Evolutionary conservation across 2,797 vertebrate genomes (phyloP).

Genomic region (Peromyscus attwateri): DNA sequence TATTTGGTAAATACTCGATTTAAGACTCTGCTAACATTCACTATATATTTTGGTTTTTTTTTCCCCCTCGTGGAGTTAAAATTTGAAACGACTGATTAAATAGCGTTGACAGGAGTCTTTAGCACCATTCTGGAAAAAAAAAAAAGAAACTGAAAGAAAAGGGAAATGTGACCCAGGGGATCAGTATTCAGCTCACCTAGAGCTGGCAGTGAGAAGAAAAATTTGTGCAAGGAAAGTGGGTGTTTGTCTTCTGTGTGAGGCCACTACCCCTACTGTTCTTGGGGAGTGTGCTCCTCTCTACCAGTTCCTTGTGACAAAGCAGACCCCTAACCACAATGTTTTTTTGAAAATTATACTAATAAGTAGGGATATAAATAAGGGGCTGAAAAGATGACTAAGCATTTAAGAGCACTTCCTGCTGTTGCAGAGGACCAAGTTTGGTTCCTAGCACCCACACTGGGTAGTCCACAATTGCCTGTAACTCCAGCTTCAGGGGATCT

Average conservation of each 20-base stretch:
- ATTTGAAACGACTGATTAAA: slow-evolving; percentile 44
- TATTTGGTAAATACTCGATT: not conserved
- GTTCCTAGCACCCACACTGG: not conserved
- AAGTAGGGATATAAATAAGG: not conserved
- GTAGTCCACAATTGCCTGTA: not conserved
- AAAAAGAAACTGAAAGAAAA: not conserved
- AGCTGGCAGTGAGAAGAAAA: not conserved
- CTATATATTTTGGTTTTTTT: not conserved
- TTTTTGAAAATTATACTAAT: slow-evolving; percentile 3
- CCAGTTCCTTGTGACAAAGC: not conserved
- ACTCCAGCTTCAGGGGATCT: not conserved
- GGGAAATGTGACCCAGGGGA: not conserved
- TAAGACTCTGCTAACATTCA: not conserved
- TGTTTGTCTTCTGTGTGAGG: not conserved
- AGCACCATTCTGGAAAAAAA: not conserved
- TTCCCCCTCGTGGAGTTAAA: slow-evolving; percentile 23
- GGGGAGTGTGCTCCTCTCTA: not conserved
- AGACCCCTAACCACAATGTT: not conserved
- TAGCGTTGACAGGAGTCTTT: not conserved
- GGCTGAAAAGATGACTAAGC: not conserved
- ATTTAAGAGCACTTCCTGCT: not conserved
- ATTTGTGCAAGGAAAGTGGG: rapidly evolving
- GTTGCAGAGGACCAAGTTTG: not conserved
- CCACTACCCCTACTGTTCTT: not conserved
- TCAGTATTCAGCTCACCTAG: not conserved